These are phyloP conservation scores for Stichopus chloronotus DNA, from an alignment of 35 echinoderm and acorn worm species.

Conservation along the genomic window DNA sequence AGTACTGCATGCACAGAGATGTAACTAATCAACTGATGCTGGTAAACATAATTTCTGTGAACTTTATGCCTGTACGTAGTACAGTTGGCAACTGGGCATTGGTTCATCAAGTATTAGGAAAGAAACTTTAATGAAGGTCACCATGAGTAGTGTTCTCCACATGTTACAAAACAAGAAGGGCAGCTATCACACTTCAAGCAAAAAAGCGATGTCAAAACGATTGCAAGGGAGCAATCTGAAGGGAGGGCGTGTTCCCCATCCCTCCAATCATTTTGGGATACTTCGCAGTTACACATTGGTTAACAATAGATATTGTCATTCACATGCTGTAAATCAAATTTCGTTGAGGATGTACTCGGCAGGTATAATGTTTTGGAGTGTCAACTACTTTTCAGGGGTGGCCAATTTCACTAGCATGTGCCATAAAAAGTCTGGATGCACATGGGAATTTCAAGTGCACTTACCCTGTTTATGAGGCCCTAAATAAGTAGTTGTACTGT, in stretches of 20 bases:
- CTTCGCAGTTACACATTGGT: too few species aligned
- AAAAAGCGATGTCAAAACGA: background rate
- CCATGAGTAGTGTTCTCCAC: background rate
- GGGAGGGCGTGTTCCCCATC: background rate
- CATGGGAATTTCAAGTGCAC: too few species aligned
- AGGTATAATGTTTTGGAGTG: too few species aligned
- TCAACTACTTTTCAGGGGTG: too few species aligned
- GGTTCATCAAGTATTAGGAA: slow-evolving; percentile 4
- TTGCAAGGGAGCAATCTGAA: background rate
- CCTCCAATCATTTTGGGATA: background rate
- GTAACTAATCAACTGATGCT: background rate
- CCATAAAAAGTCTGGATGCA: too few species aligned
- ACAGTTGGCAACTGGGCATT: background rate
- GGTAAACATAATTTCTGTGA: slow-evolving; percentile 4
- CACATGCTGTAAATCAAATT: too few species aligned
- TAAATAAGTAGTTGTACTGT: too few species aligned
- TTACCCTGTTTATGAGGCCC: too few species aligned
- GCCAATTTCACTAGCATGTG: too few species aligned
- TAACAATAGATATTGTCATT: too few species aligned
- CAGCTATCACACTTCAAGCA: background rate
- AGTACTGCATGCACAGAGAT: background rate
- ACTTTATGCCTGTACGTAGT: slow-evolving; percentile 2
- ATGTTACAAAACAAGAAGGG: background rate
- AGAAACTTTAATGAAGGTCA: slow-evolving; percentile 16
- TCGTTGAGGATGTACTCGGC: too few species aligned